phyloP scores from a whole-genome alignment of 2,888 invertebrate genomes.

The Athalia circularis region DNA sequence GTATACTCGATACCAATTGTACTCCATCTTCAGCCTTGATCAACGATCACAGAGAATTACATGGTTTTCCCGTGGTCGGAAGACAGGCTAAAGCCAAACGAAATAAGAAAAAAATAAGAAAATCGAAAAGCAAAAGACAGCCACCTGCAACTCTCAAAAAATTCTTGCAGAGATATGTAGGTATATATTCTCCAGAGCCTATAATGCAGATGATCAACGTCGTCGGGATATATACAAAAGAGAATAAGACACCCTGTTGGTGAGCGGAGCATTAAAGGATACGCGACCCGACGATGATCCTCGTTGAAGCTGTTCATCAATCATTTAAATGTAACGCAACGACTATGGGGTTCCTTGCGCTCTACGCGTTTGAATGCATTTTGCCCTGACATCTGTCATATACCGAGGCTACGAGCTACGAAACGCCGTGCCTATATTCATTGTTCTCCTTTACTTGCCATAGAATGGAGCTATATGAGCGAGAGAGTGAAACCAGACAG shows the following conservation, averaged over 20 bases:
- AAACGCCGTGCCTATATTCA: conserved; percentile 34
- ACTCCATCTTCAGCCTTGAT: no score
- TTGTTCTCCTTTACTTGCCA: conserved; percentile 36
- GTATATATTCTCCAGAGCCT: background rate
- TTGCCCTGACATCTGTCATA: conserved; percentile 71
- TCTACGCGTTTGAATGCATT: conserved; percentile 56
- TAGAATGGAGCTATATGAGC: no score
- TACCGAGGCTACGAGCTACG: conserved; percentile 48
- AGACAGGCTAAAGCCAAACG: background rate
- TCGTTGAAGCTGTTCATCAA: conserved; percentile 71
- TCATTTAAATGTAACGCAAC: conserved; percentile 70
- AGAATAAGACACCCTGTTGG: conserved; percentile 19
- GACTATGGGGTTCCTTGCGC: conserved; percentile 46
- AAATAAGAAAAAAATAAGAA: background rate
- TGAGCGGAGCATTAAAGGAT: conserved; percentile 28
- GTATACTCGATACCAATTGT: no score
- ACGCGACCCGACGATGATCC: conserved; percentile 66
- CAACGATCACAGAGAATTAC: background rate
- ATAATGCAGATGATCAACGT: background rate
- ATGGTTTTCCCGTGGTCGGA: background rate
- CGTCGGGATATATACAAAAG: background rate
- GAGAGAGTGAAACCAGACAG: background rate
- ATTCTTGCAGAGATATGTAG: no score
- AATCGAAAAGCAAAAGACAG: no score
- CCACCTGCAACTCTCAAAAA: no score